Evolutionary conservation across 1,140 invertebrate species (phyloP), one percentile per base, ranked within the genome.

Genomic region (Pachypsylla venusta): DNA sequence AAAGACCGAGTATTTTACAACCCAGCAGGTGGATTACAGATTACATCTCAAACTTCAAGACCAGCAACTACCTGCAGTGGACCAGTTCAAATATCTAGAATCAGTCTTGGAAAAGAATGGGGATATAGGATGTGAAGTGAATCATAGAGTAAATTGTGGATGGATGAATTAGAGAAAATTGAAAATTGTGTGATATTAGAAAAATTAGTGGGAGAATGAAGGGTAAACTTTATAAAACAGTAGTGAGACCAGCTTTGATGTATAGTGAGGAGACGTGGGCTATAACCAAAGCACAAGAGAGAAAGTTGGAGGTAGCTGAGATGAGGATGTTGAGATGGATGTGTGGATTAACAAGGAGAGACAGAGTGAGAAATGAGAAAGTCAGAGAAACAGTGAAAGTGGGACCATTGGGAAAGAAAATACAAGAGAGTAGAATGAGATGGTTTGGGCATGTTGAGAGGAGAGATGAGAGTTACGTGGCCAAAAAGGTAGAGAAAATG

Each of bases 101-200:
- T 56, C 55, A 56, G 30, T 35, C 4, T 14, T 56, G 12, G 55
- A 56, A 7, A 27, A 56, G n/a, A n/a, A 48, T 7, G 42, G 42
- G n/a, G n/a, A 48, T 19, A 5, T 48, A n/a, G n/a, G 4, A 5
- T 13, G 19, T 4, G 55, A 56, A 56, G 20, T 56, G n/a, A 14
- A 27, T 3, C 55, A 56, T 26, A 25, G 55, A 26, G 25, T 56
- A 30, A 56, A 56, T 26, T 30, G 26, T 30, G 55, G 26, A 27
- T 26, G 55, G 55, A 56, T 56, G 55, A 27, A 56, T 56, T 56
- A 25, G 55, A 56, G 55, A 20, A 56, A 56, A 26, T 16, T 56
- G 55, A 26, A 20, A 25, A 16, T 20, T 25, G 30, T 56, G 16
- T 35, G 24, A 30, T 27, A 28, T 30, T 16, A 30, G 14, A 5